Conservation (phyloP, 2,888 invertebrate species). For the Thereva nobilitata region DNA sequence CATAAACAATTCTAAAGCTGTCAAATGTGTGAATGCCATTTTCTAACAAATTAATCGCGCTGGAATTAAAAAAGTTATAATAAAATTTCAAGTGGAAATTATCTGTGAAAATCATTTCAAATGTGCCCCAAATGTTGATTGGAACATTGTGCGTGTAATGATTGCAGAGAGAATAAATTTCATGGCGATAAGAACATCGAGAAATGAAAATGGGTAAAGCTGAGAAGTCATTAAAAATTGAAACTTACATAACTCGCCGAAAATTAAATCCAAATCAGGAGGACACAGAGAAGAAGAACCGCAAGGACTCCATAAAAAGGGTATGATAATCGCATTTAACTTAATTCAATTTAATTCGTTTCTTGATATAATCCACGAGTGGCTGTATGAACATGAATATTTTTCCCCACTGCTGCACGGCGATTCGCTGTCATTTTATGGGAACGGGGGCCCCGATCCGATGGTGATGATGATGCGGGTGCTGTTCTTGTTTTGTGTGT, state of each 20-base stretch:
- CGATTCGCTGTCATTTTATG: too few species aligned
- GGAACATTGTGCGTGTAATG: neutral
- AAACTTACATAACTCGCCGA: slow-evolving; percentile 55
- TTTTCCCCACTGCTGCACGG: neutral
- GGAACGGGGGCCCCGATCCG: too few species aligned
- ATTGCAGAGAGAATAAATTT: neutral
- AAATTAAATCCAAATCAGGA: slow-evolving; percentile 54
- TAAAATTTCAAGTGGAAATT: too few species aligned
- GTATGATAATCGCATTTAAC: slow-evolving; percentile 43
- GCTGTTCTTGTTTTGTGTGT: too few species aligned
- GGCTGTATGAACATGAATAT: slow-evolving; percentile 9
- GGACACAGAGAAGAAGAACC: slow-evolving; percentile 54
- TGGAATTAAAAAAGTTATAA: too few species aligned
- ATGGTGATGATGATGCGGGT: too few species aligned
- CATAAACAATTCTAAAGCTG: slow-evolving; percentile 26
- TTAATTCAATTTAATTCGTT: slow-evolving; percentile 13
- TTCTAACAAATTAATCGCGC: slow-evolving; percentile 1
- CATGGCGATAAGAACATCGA: slow-evolving; percentile 14
- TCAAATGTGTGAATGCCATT: slow-evolving; percentile 27
- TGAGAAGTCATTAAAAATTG: slow-evolving; percentile 36
- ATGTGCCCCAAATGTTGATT: too few species aligned
- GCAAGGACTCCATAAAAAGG: slow-evolving; percentile 54
- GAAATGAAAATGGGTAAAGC: slow-evolving; percentile 31
- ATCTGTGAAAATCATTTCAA: too few species aligned
- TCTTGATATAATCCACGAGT: neutral